Conservation (phyloP, 2,888 invertebrate genomes). For the Lathronympha strigana region DNA sequence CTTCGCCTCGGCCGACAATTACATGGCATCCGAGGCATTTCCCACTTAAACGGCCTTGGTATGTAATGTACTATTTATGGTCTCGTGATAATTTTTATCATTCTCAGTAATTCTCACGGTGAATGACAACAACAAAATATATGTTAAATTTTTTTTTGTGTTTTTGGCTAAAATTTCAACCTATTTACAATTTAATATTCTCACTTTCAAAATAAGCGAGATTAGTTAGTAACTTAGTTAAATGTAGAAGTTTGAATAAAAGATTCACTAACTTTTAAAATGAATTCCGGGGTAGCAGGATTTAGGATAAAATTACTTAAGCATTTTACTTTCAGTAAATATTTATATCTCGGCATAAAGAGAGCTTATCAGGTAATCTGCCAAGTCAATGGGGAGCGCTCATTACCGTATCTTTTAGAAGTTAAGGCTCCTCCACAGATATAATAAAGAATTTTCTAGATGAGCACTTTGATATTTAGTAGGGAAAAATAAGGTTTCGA, state of each 20-base stretch:
- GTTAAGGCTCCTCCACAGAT: conserved; percentile 25
- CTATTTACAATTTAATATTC: neutral
- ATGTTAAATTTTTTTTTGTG: too few relatives aligned
- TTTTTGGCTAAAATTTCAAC: too few relatives aligned
- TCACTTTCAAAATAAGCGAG: neutral
- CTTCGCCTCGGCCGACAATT: too few relatives aligned
- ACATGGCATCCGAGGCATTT: too few relatives aligned
- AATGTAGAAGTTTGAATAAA: neutral
- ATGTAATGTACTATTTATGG: too few relatives aligned
- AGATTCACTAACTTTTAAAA: conserved; percentile 1
- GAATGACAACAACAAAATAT: too few relatives aligned
- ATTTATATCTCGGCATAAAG: conserved; percentile 38
- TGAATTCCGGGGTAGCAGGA: conserved; percentile 21
- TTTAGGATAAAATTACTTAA: conserved; percentile 32
- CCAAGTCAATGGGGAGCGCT: conserved; percentile 33
- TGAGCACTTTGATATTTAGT: neutral
- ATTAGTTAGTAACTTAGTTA: neutral
- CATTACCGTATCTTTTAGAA: conserved; percentile 41
- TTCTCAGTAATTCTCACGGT: too few relatives aligned
- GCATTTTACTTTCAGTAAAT: conserved; percentile 39
- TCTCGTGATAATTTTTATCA: too few relatives aligned
- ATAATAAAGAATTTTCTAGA: conserved; percentile 21
- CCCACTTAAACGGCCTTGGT: too few relatives aligned
- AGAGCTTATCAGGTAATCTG: conserved; percentile 40
- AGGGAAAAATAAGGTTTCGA: too few relatives aligned